Conservation (phyloP, 2,797 vertebrate genomes). For the Mormyrus proboscirostris region DNA sequence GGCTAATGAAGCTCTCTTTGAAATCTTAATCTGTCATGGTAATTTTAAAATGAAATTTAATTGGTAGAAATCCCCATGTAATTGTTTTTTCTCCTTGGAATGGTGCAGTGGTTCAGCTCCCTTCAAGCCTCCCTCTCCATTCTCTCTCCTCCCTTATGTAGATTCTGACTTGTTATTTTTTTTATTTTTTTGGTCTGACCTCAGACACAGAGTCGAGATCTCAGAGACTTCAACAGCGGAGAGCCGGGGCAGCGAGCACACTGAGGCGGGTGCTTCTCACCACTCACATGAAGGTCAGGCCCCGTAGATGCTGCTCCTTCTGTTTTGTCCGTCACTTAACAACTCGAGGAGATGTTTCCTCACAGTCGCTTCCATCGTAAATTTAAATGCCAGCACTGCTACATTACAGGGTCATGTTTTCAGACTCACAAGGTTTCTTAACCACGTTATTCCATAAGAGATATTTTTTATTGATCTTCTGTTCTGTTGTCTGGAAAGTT, state of each 20-base stretch:
- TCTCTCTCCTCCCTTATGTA: neutral
- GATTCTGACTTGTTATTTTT: neutral
- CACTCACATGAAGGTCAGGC: conserved; percentile 82
- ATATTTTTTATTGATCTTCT: neutral
- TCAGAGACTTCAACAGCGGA: conserved; percentile 69
- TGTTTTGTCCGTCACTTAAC: neutral
- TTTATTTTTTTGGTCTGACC: neutral
- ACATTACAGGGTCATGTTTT: neutral
- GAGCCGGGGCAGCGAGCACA: conserved; percentile 61
- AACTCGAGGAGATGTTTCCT: neutral
- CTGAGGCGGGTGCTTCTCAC: conserved; percentile 79
- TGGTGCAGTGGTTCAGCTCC: neutral
- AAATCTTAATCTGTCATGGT: conserved; percentile 28
- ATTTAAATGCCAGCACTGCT: neutral
- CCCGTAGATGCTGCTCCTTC: neutral
- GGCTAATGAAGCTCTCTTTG: conserved; percentile 17
- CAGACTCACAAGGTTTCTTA: neutral
- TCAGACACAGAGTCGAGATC: conserved; percentile 57
- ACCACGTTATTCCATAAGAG: neutral
- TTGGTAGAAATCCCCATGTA: conserved; percentile 12
- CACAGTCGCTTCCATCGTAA: neutral
- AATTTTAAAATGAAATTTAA: conserved; percentile 28
- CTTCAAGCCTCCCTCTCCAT: neutral
- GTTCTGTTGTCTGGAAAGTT: neutral
- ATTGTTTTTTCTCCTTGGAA: neutral